Evolutionary conservation across 1,140 invertebrate genomes (phyloP).

Genomic region (Nasonia vitripennis): DNA sequence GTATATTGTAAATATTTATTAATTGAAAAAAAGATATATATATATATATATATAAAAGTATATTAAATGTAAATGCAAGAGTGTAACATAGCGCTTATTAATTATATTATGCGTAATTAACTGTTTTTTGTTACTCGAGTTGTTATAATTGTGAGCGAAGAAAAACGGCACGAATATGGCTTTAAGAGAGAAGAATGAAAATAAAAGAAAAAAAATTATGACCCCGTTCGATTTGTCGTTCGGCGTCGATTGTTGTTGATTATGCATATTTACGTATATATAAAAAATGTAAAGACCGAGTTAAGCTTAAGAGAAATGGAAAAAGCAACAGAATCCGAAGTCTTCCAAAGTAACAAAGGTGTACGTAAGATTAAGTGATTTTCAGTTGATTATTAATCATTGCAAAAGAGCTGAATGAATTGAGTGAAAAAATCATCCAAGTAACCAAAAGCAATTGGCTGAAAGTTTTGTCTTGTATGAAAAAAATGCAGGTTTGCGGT

Average conservation of each 20-base stretch:
- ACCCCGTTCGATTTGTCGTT: not conserved
- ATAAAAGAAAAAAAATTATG: constrained; percentile 32
- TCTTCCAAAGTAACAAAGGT: constrained; percentile 63
- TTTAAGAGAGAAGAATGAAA: constrained; percentile 32
- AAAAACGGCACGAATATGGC: constrained; percentile 38
- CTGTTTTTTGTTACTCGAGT: constrained; percentile 40
- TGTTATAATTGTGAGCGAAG: constrained; percentile 28
- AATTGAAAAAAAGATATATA: constrained; percentile 16
- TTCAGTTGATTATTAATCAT: constrained; percentile 8
- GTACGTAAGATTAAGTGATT: constrained; percentile 25
- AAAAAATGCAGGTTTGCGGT: constrained; percentile 8
- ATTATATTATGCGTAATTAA: constrained; percentile 31
- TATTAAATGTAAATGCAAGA: constrained; percentile 26
- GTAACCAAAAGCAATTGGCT: constrained; percentile 14
- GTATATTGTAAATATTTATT: constrained; percentile 42
- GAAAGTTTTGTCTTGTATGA: constrained; percentile 21
- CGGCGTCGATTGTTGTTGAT: constrained; percentile 46
- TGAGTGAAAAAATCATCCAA: constrained; percentile 6
- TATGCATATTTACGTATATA: constrained; percentile 43
- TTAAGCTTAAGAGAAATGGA: constrained; percentile 43
- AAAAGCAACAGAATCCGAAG: constrained; percentile 68
- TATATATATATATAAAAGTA: not conserved
- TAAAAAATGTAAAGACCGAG: constrained; percentile 22
- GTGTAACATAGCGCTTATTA: constrained; percentile 32
- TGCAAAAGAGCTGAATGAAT: constrained; percentile 6